Conservation (phyloP, 2,888 invertebrate genomes). For the Portevinia maculata region DNA sequence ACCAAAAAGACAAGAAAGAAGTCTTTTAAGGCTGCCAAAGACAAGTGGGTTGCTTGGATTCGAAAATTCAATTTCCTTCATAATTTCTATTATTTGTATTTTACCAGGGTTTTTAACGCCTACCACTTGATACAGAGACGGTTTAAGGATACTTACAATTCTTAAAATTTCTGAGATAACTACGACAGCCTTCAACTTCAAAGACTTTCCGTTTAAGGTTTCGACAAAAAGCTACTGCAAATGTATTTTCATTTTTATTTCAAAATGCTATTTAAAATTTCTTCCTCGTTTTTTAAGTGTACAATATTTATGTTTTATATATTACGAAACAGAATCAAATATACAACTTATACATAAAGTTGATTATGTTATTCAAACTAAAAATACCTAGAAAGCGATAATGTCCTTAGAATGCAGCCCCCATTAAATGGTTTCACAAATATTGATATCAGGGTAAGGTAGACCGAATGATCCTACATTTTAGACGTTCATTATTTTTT, state of each 20-base stretch:
- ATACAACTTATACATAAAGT: conserved; percentile 79
- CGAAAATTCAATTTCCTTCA: too few species aligned
- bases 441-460: too few species aligned
- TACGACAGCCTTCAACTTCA: conserved; percentile 65
- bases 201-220: conserved; percentile 68
- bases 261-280: conserved; percentile 59
- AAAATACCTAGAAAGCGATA: background rate
- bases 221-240: conserved; percentile 68
- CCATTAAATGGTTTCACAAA: background rate
- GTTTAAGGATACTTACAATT: conserved; percentile 88
- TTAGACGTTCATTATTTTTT: too few species aligned
- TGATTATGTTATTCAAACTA: background rate
- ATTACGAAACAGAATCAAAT: conserved; percentile 55
- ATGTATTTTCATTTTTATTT: conserved; percentile 59
- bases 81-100: conserved; percentile 79
- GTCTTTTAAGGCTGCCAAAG: conserved; percentile 83
- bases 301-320: conserved; percentile 75
- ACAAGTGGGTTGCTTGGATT: conserved; percentile 78
- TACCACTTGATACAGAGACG: conserved; percentile 89
- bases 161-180: conserved; percentile 60
- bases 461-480: too few species aligned
- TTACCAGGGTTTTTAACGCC: conserved; percentile 86
- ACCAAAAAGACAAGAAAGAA: conserved; percentile 81
- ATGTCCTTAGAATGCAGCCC: background rate
- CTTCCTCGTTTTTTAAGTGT: conserved; percentile 73